These are phyloP conservation scores for Temnothorax rugatulus DNA, from an alignment of 2,888 invertebrate species.

Conservation along the genomic window DNA sequence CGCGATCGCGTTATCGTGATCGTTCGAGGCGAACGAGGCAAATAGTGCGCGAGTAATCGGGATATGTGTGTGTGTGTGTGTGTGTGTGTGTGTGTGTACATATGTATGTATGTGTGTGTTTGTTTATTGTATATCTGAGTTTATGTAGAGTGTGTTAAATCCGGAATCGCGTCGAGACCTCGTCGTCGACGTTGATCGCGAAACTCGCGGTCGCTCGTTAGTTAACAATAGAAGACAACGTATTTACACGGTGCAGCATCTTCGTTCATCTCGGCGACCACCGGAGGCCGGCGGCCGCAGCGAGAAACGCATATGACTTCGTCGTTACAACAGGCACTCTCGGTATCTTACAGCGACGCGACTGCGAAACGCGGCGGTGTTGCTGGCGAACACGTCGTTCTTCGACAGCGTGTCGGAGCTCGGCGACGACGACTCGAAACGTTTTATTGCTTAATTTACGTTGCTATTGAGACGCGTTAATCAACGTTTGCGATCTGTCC, in stretches of 20 bases:
- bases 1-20: constrained; percentile 38
- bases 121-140: neutral
- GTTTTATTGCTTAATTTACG: constrained; percentile 25
- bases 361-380: constrained; percentile 53
- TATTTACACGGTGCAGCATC: constrained; percentile 27
- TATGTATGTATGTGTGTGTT: neutral
- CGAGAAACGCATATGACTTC: constrained; percentile 54
- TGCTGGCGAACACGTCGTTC: neutral
- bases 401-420: neutral
- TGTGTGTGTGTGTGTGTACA: neutral
- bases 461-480: neutral
- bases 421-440: constrained; percentile 6
- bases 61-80: neutral
- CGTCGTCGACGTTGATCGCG: constrained; percentile 38
- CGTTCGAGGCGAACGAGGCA: constrained; percentile 46
- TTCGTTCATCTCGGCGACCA: constrained; percentile 6
- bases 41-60: constrained; percentile 35
- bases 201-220: constrained; percentile 20
- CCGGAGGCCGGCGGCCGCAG: neutral
- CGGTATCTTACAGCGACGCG: constrained; percentile 68
- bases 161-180: constrained; percentile 16
- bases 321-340: constrained; percentile 75
- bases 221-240: constrained; percentile 26
- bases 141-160: constrained; percentile 9
- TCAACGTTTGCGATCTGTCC: neutral